Evolutionary conservation across 2,888 invertebrate genomes (phyloP).

Genomic region (Nymphalis c-album): DNA sequence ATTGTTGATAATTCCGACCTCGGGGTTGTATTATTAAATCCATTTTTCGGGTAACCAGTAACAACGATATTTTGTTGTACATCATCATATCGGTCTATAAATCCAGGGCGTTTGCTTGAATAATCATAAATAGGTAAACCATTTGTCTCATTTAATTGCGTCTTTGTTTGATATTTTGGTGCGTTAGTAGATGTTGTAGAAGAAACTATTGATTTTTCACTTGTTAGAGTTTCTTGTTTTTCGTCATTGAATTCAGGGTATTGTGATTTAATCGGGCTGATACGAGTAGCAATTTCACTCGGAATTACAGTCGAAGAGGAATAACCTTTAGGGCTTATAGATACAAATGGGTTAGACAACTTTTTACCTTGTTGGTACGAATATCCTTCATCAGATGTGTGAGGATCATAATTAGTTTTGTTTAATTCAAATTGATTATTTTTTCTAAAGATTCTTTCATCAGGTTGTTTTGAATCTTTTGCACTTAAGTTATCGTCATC

Average conservation of each 20-base stretch:
- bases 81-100: not conserved
- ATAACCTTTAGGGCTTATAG: not conserved
- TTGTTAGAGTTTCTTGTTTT: not conserved
- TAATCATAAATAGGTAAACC: not conserved
- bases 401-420: not conserved
- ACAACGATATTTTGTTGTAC: not conserved
- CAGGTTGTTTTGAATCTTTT: not conserved
- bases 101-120: not conserved
- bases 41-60: not conserved
- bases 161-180: slow-evolving; percentile 6
- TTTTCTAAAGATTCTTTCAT: not conserved
- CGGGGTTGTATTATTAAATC: not conserved
- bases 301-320: not conserved
- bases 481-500: not conserved
- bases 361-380: not conserved
- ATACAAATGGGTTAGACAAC: not conserved
- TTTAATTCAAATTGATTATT: not conserved
- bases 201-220: not conserved
- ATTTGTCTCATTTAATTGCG: not conserved
- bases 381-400: not conserved
- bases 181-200: not conserved
- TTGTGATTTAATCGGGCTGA: not conserved
- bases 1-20: not conserved
- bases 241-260: not conserved
- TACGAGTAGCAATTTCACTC: not conserved